A percentile compares a stretch with the other conserved stretches of the same genome.
Conservation (phyloP, 2,888 invertebrate genomes). For the Lamellibrachia columna region DNA sequence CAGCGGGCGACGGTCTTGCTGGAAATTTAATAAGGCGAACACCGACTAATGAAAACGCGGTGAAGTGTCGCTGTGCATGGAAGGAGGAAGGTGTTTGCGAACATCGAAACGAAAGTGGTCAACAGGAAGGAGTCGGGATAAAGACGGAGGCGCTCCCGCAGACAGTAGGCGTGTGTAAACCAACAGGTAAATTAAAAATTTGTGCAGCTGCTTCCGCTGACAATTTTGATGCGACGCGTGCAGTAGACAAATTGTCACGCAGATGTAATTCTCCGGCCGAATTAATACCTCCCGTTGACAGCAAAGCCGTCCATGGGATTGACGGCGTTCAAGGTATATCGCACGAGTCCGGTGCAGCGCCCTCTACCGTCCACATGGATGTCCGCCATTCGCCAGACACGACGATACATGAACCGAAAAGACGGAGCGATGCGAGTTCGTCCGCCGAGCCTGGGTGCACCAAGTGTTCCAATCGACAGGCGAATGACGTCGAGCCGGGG, state of each 20-base stretch:
- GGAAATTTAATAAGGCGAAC: slow-evolving; percentile 8
- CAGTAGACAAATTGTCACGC: neutral
- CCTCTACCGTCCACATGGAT: neutral
- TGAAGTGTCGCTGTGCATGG: neutral
- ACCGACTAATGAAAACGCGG: neutral
- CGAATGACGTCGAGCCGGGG: neutral
- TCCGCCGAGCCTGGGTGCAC: neutral
- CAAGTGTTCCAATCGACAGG: neutral
- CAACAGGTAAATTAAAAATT: neutral
- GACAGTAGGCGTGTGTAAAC: neutral
- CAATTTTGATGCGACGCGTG: neutral
- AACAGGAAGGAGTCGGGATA: neutral
- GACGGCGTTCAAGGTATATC: neutral
- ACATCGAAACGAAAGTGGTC: neutral
- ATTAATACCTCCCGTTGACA: neutral
- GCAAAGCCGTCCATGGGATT: neutral
- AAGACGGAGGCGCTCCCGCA: neutral
- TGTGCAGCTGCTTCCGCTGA: neutral
- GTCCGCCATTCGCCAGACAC: neutral
- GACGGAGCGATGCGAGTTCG: neutral
- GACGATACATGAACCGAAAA: neutral
- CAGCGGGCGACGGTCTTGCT: neutral
- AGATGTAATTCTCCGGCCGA: neutral
- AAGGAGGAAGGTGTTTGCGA: neutral
- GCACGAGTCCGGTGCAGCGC: neutral